Conservation (phyloP, 2,797 vertebrate genomes). For the Hozukius guyotensis region DNA sequence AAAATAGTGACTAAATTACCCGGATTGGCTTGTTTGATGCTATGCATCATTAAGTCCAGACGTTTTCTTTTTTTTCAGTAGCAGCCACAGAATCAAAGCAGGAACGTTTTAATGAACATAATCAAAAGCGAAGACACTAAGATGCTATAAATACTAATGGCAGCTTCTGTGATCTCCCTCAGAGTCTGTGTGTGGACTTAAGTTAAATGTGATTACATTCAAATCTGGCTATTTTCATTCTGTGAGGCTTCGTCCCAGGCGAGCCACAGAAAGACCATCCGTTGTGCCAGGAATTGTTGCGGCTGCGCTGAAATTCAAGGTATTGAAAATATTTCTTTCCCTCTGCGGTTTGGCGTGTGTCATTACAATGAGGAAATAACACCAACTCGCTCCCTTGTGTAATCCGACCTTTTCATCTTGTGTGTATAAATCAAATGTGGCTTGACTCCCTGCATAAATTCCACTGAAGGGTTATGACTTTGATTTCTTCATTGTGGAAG, state of each 20-base stretch:
- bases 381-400: conserved; percentile 36
- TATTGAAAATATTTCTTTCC: conserved; percentile 67
- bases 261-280: conserved; percentile 33
- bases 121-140: conserved; percentile 28
- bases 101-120: conserved; percentile 45
- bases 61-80: conserved; percentile 8
- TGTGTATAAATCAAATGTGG: conserved; percentile 57
- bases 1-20: conserved; percentile 46
- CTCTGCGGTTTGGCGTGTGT: conserved; percentile 55
- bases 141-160: conserved; percentile 25
- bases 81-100: conserved; percentile 50
- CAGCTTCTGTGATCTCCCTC: conserved; percentile 33
- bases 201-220: conserved; percentile 56
- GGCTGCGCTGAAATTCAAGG: conserved; percentile 61
- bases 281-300: conserved; percentile 57
- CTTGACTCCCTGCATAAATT: conserved; percentile 59
- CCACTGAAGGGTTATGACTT: conserved; percentile 46
- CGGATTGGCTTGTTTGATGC: conserved; percentile 45
- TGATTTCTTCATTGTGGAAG: conserved; percentile 41
- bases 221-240: conserved; percentile 50
- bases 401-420: conserved; percentile 61
- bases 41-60: conserved; percentile 45
- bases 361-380: conserved; percentile 59
- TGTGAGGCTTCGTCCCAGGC: conserved; percentile 34
- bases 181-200: conserved; percentile 25